Evolutionary conservation across 2,113 vertebrate genomes (phyloP).

Genomic region (Tringa solitaria): DNA sequence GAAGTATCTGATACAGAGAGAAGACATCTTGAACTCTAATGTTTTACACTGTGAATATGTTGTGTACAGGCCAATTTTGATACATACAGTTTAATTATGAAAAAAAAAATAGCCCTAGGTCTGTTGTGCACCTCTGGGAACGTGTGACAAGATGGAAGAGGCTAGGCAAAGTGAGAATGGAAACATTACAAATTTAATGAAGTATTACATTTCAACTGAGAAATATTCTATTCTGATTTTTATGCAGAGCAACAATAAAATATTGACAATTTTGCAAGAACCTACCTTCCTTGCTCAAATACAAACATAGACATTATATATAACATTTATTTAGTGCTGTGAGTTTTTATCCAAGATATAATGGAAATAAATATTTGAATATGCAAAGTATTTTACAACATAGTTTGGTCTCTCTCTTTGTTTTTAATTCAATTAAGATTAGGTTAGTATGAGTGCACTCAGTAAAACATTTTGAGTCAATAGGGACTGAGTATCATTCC

Average conservation of each 20-base stretch:
- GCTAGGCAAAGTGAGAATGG: constrained; percentile 18
- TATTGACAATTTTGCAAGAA: constrained; percentile 61
- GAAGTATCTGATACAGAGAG: constrained; percentile 44
- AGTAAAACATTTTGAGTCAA: constrained; percentile 57
- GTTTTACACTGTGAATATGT: constrained; percentile 25
- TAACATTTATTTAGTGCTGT: background rate
- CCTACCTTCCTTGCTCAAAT: constrained; percentile 35
- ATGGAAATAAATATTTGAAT: constrained; percentile 40
- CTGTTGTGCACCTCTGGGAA: constrained; percentile 47
- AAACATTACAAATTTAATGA: constrained; percentile 67
- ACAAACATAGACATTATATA: background rate
- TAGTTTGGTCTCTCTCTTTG: constrained; percentile 34
- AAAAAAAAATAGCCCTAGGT: constrained; percentile 9
- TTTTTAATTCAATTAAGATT: constrained; percentile 63
- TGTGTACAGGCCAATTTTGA: constrained; percentile 48
- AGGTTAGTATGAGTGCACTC: constrained; percentile 23
- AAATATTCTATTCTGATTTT: constrained; percentile 62
- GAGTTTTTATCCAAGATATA: constrained; percentile 37
- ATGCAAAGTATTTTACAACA: constrained; percentile 41
- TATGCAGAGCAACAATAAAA: constrained; percentile 58
- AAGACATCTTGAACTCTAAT: constrained; percentile 50
- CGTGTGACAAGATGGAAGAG: constrained; percentile 55
- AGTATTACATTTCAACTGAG: constrained; percentile 55
- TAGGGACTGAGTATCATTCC: constrained; percentile 42
- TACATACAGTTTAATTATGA: constrained; percentile 19